These are phyloP conservation scores for Opisthocomus hoazin DNA, from an alignment of 2,113 vertebrate genomes.

Conservation along the genomic window DNA sequence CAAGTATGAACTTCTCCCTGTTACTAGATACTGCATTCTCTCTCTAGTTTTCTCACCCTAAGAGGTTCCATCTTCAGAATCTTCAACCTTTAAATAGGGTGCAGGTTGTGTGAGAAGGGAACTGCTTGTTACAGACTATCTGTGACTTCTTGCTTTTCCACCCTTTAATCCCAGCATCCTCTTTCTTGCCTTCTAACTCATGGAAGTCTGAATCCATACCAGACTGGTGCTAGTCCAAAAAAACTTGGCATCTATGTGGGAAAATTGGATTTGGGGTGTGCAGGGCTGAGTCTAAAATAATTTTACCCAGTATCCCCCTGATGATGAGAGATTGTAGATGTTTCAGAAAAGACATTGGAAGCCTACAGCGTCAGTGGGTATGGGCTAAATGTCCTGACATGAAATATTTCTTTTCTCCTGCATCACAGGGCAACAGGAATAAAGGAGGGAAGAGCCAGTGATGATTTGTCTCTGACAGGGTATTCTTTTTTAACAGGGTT, in stretches of 20 bases:
- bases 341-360: background rate
- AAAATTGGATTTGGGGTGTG: background rate
- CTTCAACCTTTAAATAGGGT: background rate
- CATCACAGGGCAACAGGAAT: background rate
- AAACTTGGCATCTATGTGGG: background rate
- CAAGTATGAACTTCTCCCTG: background rate
- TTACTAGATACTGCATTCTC: background rate
- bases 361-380: background rate
- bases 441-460: background rate
- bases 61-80: background rate
- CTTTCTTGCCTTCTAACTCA: background rate
- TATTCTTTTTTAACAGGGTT: conserved; percentile 58
- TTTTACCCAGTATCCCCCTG: background rate
- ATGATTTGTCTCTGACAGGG: background rate
- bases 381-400: background rate
- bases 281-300: background rate
- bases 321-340: background rate
- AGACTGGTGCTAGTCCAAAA: background rate
- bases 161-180: background rate
- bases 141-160: background rate
- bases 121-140: background rate
- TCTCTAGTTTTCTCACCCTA: background rate
- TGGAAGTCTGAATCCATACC: background rate
- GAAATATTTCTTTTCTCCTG: background rate
- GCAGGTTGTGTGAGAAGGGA: background rate